Evolutionary conservation across 2,113 vertebrate species (phyloP).

Genomic region (Mesitornis unicolor): DNA sequence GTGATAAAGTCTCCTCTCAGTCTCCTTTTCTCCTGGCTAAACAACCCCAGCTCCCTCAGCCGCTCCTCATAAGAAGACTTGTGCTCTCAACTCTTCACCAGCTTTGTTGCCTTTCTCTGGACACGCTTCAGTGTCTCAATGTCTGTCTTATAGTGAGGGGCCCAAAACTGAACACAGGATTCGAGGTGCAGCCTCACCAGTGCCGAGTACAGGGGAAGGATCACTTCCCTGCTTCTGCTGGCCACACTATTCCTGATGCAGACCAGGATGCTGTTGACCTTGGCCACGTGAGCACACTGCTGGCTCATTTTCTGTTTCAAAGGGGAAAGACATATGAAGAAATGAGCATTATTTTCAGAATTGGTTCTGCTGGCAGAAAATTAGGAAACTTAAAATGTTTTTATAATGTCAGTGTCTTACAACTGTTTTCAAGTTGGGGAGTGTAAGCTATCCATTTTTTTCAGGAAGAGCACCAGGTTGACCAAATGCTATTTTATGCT

Average conservation of each 20-base stretch:
- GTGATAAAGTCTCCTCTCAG: no score
- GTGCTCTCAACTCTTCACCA: no score
- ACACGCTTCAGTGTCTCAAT: no score
- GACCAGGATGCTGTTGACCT: no score
- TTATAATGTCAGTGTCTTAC: neutral
- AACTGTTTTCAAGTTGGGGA: neutral
- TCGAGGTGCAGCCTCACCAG: neutral
- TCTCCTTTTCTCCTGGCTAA: no score
- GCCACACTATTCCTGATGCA: no score
- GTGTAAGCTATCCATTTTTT: neutral
- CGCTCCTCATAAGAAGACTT: no score
- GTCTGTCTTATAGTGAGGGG: no score
- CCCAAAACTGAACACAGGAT: neutral
- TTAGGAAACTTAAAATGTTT: neutral
- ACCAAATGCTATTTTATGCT: neutral
- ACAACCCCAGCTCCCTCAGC: no score
- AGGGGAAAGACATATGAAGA: neutral
- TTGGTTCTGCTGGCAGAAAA: neutral
- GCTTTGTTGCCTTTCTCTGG: no score
- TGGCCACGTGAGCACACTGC: no score
- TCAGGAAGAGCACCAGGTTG: neutral
- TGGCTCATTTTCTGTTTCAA: neutral
- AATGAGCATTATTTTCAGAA: neutral
- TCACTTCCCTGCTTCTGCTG: no score
- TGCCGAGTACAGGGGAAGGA: neutral